Conservation (phyloP, 2,888 invertebrate species). For the Nymphalis c-album region DNA sequence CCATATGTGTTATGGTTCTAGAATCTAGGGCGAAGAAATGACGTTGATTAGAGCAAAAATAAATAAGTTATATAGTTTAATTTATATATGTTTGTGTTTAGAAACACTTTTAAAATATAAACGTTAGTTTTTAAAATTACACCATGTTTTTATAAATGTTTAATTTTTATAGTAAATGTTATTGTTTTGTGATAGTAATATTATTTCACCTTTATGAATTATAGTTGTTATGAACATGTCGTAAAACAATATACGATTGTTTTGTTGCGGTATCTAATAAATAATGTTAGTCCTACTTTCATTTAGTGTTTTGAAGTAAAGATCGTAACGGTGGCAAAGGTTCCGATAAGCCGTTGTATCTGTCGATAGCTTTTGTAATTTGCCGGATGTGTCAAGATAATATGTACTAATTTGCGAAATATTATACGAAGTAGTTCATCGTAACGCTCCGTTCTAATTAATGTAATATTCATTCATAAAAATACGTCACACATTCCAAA, state of each 20-base stretch:
- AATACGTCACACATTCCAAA: slow-evolving; percentile 7
- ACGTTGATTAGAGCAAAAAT: no score
- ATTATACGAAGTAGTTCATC: slow-evolving; percentile 30
- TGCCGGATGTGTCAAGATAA: slow-evolving; percentile 67
- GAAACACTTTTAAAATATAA: no score
- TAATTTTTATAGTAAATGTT: no score
- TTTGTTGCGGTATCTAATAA: slow-evolving; percentile 16
- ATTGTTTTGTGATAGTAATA: no score
- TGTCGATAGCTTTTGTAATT: slow-evolving; percentile 65
- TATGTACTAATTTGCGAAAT: slow-evolving; percentile 47
- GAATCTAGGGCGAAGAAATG: no score
- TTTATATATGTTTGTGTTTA: no score
- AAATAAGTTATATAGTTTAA: no score
- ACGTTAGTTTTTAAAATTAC: no score
- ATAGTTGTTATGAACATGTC: neutral
- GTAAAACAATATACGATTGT: neutral
- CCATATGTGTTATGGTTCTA: no score
- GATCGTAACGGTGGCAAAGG: slow-evolving; percentile 58
- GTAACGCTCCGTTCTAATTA: slow-evolving; percentile 16
- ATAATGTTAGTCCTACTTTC: slow-evolving; percentile 41
- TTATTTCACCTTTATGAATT: no score
- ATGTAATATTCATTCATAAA: slow-evolving; percentile 11
- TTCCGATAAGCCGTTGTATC: slow-evolving; percentile 60
- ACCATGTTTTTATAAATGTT: no score
- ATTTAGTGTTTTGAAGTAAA: slow-evolving; percentile 51